Conservation (phyloP, 2,797 vertebrate genomes). For the Lithobates pipiens region DNA sequence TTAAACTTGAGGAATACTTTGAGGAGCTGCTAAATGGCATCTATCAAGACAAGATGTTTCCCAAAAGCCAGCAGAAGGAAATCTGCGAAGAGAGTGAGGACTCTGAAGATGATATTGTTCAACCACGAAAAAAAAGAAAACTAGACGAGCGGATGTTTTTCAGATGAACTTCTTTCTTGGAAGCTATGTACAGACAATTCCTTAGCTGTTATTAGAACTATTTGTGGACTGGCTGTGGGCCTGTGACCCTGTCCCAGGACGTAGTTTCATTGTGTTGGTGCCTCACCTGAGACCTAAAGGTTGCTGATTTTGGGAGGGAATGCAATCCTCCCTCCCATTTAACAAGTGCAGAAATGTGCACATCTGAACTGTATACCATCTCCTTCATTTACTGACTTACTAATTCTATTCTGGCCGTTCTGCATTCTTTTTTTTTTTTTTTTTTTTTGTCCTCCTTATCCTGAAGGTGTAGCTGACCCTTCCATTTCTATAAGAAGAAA, state of each 20-base stretch:
- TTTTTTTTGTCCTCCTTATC: neutral
- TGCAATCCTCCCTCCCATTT: constrained; percentile 3
- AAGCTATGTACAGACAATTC: constrained; percentile 40
- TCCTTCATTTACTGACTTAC: neutral
- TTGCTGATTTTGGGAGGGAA: neutral
- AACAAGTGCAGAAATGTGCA: neutral
- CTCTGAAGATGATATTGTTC: constrained; percentile 76
- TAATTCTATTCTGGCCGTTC: neutral
- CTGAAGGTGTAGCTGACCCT: neutral
- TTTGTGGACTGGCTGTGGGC: constrained; percentile 43
- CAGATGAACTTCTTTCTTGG: constrained; percentile 67
- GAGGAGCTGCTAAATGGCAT: constrained; percentile 77
- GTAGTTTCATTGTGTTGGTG: neutral
- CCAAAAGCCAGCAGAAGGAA: constrained; percentile 69
- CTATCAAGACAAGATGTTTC: constrained; percentile 78
- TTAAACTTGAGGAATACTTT: constrained; percentile 80
- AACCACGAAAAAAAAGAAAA: constrained; percentile 78
- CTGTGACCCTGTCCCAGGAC: constrained; percentile 21
- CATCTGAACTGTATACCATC: neutral
- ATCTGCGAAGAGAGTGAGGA: neutral
- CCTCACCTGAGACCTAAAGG: neutral
- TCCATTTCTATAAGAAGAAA: neutral
- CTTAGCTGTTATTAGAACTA: constrained; percentile 32
- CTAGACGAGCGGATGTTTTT: constrained; percentile 76
- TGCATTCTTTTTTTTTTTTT: neutral